These are phyloP conservation scores for Drosophila varians DNA, from an alignment of 1,140 invertebrate genomes.

Conservation along the genomic window DNA sequence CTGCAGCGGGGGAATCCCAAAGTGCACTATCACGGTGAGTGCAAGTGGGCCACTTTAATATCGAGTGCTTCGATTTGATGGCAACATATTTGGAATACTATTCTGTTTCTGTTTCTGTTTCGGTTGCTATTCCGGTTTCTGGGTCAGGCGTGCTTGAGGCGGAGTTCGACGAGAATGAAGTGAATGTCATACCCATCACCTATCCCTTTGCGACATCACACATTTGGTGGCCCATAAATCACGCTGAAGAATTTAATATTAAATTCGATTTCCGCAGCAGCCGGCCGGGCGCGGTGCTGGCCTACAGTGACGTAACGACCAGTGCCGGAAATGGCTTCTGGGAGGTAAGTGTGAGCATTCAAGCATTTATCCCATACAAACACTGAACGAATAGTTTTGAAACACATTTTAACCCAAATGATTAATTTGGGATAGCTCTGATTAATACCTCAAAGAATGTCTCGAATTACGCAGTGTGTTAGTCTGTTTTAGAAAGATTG, in stretches of 20 bases:
- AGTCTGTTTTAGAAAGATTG: too few species aligned
- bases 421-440: too few species aligned
- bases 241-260: slow-evolving; percentile 89
- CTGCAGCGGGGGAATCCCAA: slow-evolving; percentile 92
- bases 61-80: slow-evolving; percentile 26
- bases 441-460: too few species aligned
- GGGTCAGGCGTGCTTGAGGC: slow-evolving; percentile 89
- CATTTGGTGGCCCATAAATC: slow-evolving; percentile 92
- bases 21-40: slow-evolving; percentile 89
- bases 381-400: slow-evolving; percentile 7
- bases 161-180: slow-evolving; percentile 92
- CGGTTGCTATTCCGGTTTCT: slow-evolving; percentile 18
- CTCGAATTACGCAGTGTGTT: too few species aligned
- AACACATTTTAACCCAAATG: too few species aligned
- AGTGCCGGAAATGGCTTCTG: slow-evolving; percentile 90
- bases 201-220: slow-evolving; percentile 95
- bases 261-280: slow-evolving; percentile 95
- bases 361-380: slow-evolving; percentile 64
- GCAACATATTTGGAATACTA: slow-evolving; percentile 22
- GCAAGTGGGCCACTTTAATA: slow-evolving; percentile 34
- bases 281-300: slow-evolving; percentile 91
- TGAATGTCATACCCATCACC: slow-evolving; percentile 94
- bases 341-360: slow-evolving; percentile 88
- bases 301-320: slow-evolving; percentile 91
- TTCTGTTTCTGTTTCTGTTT: neutral